Base-by-base conservation (phyloP, 2,888 invertebrate genomes). In the Cataglyphis cursor region DNA sequence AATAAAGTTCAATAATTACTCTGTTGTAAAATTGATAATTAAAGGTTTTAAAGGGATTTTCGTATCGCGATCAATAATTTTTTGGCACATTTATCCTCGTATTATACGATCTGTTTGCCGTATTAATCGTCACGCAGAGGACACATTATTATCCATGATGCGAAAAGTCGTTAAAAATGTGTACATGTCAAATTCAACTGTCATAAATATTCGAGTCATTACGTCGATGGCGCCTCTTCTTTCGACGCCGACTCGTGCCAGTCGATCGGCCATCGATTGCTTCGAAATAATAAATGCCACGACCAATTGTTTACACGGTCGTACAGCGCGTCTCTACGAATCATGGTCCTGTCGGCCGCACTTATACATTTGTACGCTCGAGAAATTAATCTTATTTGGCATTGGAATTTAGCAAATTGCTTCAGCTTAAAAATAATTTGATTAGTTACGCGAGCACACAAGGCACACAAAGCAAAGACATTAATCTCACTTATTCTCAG, bases 211-310 rank as follows among this genome's bases (percentile, higher is more conserved):
- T 24, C 2, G 15, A 68, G 59, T 78, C 3, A 54, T 76, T 41
- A 76, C 51, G 10, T 70, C 44, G 28, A 61, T 44, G 15, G n/a
- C 75, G 21, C 44, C 15, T 70, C 4, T 8, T 64, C 12, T 18
- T 59, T 15, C 35, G 18, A 28, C 18, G 12, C 2, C 31, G 12
- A 59, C 4, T 57, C 15, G 41, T 0, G 10, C 0, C 21, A 54
- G 21, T 31, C 44, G 68, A 68, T 31, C 21, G 18, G 3, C 12
- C 21, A 78, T 70, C 78, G 78, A 80, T 72, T 72, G 35, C 59
- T 10, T n/a, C 35, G 70, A 80, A 80, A 80, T 80, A 80, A 70
- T 80, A 31, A 80, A 80, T 80, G 31, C 3, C 31, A 6, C 78
- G 57, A 41, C 15, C 44, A 59, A 80, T 80, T 80, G 44, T 80